These are phyloP conservation scores for Orientallactaga bullata DNA, from an alignment of 2,113 vertebrate genomes.

Conservation along the genomic window DNA sequence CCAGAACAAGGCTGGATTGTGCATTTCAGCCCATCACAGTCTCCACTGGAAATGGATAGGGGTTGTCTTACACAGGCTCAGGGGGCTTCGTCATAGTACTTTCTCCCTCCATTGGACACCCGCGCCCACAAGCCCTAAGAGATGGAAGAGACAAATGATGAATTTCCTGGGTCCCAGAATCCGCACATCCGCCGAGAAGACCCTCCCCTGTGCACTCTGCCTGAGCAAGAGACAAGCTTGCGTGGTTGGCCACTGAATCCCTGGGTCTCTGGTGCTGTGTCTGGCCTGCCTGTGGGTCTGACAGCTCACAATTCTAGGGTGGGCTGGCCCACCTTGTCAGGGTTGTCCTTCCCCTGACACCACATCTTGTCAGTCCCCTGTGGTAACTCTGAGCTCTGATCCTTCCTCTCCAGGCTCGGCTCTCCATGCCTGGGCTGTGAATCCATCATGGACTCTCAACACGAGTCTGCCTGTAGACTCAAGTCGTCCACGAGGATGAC, in stretches of 20 bases:
- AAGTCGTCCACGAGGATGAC: no score
- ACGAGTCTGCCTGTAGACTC: no score
- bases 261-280: neutral
- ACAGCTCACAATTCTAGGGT: no score
- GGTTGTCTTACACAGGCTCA: neutral
- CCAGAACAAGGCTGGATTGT: accelerated
- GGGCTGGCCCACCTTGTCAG: no score
- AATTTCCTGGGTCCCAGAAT: neutral
- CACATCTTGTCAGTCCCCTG: no score
- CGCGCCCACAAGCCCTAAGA: neutral
- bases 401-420: no score
- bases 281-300: neutral
- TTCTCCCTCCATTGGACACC: neutral
- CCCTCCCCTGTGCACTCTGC: neutral
- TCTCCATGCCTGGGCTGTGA: no score
- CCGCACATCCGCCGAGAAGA: neutral
- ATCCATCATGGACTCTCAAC: no score
- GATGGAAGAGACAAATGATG: neutral
- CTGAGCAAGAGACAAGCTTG: neutral
- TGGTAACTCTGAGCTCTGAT: no score
- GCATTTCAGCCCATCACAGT: neutral
- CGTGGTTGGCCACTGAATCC: neutral
- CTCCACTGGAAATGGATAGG: neutral
- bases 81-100: no score
- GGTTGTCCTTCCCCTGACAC: no score